These are phyloP conservation scores for Mesocricetus auratus DNA, from an alignment of 2,113 vertebrate genomes.

Conservation along the genomic window DNA sequence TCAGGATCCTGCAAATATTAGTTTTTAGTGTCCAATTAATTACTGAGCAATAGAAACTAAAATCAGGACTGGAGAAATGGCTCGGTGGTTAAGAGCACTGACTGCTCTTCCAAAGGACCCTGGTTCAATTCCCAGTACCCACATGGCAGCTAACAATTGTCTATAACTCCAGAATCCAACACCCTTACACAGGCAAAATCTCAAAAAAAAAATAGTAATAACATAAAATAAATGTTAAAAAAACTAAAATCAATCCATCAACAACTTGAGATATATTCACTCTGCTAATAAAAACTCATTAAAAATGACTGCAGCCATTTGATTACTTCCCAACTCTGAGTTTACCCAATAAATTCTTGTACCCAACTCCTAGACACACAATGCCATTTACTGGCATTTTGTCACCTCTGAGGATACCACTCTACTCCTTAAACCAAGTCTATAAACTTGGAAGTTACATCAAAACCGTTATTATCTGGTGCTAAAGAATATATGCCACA, in stretches of 20 bases:
- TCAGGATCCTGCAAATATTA: conserved; percentile 18
- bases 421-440: background rate
- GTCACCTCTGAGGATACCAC: conserved; percentile 10
- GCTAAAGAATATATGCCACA: background rate
- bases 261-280: background rate
- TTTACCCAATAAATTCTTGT: conserved; percentile 26
- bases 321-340: background rate
- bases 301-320: background rate
- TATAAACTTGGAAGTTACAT: conserved; percentile 38
- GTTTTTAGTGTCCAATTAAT: conserved; percentile 35
- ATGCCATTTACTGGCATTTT: background rate
- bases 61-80: too few relatives aligned
- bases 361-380: background rate
- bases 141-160: too few relatives aligned
- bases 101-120: too few relatives aligned
- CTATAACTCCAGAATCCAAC: too few relatives aligned
- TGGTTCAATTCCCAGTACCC: too few relatives aligned
- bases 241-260: background rate
- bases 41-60: background rate
- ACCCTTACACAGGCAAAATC: too few relatives aligned
- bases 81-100: too few relatives aligned
- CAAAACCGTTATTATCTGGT: conserved; percentile 8
- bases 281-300: background rate
- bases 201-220: too few relatives aligned
- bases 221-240: too few relatives aligned